Evolutionary conservation across 2,797 vertebrate genomes (phyloP), one percentile per base, ranked within the genome.

Genomic region (Emys orbicularis): DNA sequence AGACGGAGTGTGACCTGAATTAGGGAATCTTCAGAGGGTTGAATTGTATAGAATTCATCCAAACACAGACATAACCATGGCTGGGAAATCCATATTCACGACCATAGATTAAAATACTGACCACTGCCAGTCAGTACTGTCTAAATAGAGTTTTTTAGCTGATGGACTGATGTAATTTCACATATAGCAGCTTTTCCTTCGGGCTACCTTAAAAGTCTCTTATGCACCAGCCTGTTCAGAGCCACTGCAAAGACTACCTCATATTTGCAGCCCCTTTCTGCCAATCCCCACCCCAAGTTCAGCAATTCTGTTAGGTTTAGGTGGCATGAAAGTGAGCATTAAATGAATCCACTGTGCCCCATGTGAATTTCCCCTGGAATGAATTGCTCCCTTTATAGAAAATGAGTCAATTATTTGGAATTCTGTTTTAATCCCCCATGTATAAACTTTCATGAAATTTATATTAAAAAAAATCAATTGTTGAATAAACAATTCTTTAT

Each of bases 401-500:
- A 81, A 50, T 57, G 23, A 83, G 34, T 95, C 5, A 1, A 76
- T n/a, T 94, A 29, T 65, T 96, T 96, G 87, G 18, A 94, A 65
- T 72, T 80, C 8, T 91, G 84, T 96, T 90, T 49, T 72, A 41
- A 23, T 61, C 21, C 68, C 65, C 37, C 3, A 53, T 92, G 12
- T 79, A 53, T 84, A 85, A 50, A 84, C 16, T 94, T 94, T 59
- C 59, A 86, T 37, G 57, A 85, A 57, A 5, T 2, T 94, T 54
- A 23, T n/a, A 81, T 54, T 52, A 12, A 81, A 53, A n/a, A 37
- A 25, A 34, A 81, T 27, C 12, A 23, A 1, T 50, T 93, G 18
- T 86, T 41, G 47, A 79, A 53, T 87, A 68, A 90, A 77, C 50
- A 54, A 87, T 86, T 79, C 37, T 44, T 88, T 95, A 50, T 93